These are phyloP conservation scores for Cherax quadricarinatus DNA, from an alignment of 1,140 invertebrate genomes.

Conservation along the genomic window DNA sequence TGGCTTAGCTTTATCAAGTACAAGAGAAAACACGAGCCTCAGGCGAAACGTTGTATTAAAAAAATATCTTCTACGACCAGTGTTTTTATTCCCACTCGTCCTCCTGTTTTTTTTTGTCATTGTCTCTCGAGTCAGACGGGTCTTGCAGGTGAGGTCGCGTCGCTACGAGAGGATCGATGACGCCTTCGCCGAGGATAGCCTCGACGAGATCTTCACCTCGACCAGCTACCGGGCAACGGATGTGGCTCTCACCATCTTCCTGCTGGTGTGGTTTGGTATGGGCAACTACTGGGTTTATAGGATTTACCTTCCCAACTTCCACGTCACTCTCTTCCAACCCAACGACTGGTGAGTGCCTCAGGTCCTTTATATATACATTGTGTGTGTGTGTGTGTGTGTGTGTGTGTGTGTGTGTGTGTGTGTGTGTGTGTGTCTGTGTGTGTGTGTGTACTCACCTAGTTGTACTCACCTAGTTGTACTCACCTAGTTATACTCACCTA, in stretches of 20 bases:
- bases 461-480: no score
- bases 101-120: no score
- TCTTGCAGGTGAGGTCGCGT: conserved; percentile 37
- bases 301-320: conserved; percentile 85
- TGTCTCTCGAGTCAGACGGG: no score
- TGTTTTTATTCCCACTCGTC: no score
- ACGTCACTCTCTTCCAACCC: conserved; percentile 83
- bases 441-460: no score
- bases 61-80: no score
- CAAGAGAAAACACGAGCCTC: no score
- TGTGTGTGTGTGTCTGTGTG: conserved; percentile 29
- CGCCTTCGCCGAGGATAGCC: conserved; percentile 75
- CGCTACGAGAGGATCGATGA: conserved; percentile 80
- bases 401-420: conserved; percentile 16
- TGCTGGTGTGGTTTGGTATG: conserved; percentile 85
- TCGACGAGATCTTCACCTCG: conserved; percentile 74
- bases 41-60: no score
- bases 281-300: conserved; percentile 89
- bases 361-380: not conserved
- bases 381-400: conserved; percentile 9
- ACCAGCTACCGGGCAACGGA: conserved; percentile 77
- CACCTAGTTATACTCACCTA: no score
- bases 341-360: conserved; percentile 78
- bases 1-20: no score
- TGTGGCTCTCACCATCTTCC: conserved; percentile 82